Evolutionary conservation across 2,888 invertebrate genomes (phyloP), one percentile per base, ranked within the genome.

Genomic region (Strigamia transsilvanica): DNA sequence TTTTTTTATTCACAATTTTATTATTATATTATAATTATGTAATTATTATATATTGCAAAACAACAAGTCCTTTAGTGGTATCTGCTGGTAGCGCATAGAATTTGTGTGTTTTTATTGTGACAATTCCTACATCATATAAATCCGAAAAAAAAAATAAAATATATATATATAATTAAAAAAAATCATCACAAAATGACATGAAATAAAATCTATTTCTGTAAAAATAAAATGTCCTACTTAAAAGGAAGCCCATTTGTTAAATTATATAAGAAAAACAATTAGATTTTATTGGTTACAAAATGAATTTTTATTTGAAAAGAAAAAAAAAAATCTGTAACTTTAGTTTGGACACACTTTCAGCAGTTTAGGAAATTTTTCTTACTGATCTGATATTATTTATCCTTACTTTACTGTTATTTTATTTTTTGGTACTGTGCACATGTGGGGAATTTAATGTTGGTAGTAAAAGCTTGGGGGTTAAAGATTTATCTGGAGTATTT

Each of bases 61-160:
- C 13, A 73, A 73, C 27, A 73, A 73, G 73, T 73, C 73, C 73
- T 79, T 79, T 42, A 34, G 79, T 79, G 79, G 79, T 79, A 79
- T 79, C 79, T 79, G 79, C 79, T 79, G 79, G 79, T 79, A 79
- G 79, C 79, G 21, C 42, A 42, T 79, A 79, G 79, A 34, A 79
- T 79, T 79, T 79, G 38, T 42, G 38, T 79, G 38, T 79, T 79
- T 79, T 79, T 79, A 38, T 79, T 42, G 38, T 79, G 38, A 42
- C 42, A 79, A 38, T 42, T 42, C 32, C 79, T 42, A 23, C 79
- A 79, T 79, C 42, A 42, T 79, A 32, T 79, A 32, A 34, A 77
- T 27, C 32, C 27, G n/a, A 32, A 13, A n/a, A 38, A 27, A 27
- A 77, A 77, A 32, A 7, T 2, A 77, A 77, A 9, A 34, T 15